phyloP scores from a whole-genome alignment of 2,113 vertebrate species.

The Nothocercus nigrocapillus region DNA sequence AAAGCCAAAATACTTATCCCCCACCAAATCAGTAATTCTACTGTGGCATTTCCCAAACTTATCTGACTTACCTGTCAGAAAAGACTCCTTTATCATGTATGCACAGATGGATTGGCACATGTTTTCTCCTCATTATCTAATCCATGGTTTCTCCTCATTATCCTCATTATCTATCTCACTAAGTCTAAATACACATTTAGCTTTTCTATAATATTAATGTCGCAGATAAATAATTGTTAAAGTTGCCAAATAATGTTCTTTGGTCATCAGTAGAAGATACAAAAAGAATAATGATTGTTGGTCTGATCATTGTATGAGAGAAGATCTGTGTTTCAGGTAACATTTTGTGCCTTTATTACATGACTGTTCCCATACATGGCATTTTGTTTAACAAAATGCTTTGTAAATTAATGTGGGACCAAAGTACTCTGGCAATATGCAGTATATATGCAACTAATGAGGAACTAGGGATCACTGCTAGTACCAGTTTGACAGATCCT shows the following conservation, averaged over 20 bases:
- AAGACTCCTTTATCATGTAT: not conserved
- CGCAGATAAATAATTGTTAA: not conserved
- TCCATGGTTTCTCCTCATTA: not conserved
- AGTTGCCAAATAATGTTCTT: not conserved
- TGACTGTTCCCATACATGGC: not conserved
- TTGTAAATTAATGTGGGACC: slow-evolving; percentile 32
- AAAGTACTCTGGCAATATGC: slow-evolving; percentile 16
- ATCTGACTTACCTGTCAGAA: slow-evolving; percentile 41
- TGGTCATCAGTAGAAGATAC: not conserved
- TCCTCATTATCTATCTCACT: not conserved
- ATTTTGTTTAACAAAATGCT: slow-evolving; percentile 19
- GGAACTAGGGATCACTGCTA: not conserved
- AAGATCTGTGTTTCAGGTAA: not conserved
- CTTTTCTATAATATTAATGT: not conserved
- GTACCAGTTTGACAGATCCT: not conserved
- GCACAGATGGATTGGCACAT: not conserved
- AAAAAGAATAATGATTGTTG: not conserved
- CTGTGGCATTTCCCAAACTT: not conserved
- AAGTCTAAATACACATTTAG: slow-evolving; percentile 15
- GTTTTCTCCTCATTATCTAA: not conserved
- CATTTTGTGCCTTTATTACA: not conserved
- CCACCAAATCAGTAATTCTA: not conserved
- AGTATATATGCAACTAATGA: slow-evolving; percentile 6
- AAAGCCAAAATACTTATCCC: slow-evolving; percentile 28
- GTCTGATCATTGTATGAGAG: not conserved